Evolutionary conservation across 2,113 vertebrate genomes (phyloP).

Genomic region (Grantiella picta): DNA sequence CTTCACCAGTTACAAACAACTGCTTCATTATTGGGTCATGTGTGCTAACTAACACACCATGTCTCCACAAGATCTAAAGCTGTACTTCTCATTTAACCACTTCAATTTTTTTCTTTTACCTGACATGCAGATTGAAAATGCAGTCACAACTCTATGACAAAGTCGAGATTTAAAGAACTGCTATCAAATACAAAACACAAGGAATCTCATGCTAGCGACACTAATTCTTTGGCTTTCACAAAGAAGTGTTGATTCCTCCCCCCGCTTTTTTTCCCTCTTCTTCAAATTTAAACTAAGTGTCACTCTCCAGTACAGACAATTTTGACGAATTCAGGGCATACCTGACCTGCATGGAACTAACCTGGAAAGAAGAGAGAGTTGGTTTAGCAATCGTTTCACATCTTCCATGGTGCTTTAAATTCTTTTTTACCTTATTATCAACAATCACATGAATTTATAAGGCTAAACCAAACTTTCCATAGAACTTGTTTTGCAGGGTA

Average conservation of each 20-base stretch:
- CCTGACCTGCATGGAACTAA: background rate
- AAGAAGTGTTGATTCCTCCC: accelerated
- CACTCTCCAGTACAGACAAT: background rate
- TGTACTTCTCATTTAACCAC: background rate
- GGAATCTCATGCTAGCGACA: background rate
- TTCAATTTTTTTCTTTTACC: background rate
- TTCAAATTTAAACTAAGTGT: background rate
- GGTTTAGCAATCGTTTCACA: background rate
- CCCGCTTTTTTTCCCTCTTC: accelerated
- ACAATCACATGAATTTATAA: background rate
- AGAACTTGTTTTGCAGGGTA: background rate
- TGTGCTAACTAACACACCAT: background rate
- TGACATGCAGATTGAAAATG: background rate
- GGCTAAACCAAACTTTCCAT: background rate
- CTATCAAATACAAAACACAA: background rate
- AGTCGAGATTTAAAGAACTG: background rate
- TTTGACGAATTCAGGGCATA: background rate
- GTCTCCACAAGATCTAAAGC: background rate
- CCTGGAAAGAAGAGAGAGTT: accelerated
- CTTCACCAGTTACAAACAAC: background rate
- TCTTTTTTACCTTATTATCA: background rate
- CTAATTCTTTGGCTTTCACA: background rate
- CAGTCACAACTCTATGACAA: background rate
- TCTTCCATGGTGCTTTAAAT: background rate
- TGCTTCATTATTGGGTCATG: background rate